phyloP scores from a whole-genome alignment of 2,797 vertebrate genomes.

The Serranus cabrilla region DNA sequence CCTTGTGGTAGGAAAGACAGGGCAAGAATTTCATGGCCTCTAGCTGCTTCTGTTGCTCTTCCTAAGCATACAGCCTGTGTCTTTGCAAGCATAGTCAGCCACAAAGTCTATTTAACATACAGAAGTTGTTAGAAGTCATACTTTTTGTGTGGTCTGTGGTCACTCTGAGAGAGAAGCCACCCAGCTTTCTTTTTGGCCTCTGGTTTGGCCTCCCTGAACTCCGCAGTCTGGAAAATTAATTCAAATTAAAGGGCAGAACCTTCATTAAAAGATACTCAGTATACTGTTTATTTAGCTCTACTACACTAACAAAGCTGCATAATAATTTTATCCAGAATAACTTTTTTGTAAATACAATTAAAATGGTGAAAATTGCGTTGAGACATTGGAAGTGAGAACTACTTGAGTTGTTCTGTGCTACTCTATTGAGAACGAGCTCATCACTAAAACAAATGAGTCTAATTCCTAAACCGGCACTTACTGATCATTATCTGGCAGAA shows the following conservation, averaged over 20 bases:
- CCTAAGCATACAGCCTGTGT: not conserved
- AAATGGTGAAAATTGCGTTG: not conserved
- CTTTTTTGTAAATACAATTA: not conserved
- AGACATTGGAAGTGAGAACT: slow-evolving; percentile 1
- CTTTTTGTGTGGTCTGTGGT: slow-evolving; percentile 6
- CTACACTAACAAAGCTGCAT: slow-evolving; percentile 3
- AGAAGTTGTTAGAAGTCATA: not conserved
- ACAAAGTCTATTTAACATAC: slow-evolving; percentile 8
- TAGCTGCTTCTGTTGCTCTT: slow-evolving; percentile 13
- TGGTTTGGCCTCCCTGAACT: slow-evolving; percentile 26
- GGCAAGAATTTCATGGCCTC: not conserved
- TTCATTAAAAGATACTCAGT: slow-evolving; percentile 13
- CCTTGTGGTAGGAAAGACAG: not conserved
- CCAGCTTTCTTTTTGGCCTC: not conserved
- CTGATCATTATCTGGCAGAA: slow-evolving; percentile 33
- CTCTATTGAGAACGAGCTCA: not conserved
- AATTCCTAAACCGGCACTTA: slow-evolving; percentile 28
- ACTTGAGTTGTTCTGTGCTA: not conserved
- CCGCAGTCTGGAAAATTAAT: slow-evolving; percentile 1
- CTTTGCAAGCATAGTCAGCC: not conserved
- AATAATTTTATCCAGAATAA: not conserved
- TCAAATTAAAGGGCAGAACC: slow-evolving; percentile 29
- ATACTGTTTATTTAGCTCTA: slow-evolving; percentile 8
- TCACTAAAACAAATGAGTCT: slow-evolving; percentile 17
- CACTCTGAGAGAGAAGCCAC: not conserved